These are phyloP conservation scores for Rhea pennata DNA, from an alignment of 2,113 vertebrate species.

Conservation along the genomic window DNA sequence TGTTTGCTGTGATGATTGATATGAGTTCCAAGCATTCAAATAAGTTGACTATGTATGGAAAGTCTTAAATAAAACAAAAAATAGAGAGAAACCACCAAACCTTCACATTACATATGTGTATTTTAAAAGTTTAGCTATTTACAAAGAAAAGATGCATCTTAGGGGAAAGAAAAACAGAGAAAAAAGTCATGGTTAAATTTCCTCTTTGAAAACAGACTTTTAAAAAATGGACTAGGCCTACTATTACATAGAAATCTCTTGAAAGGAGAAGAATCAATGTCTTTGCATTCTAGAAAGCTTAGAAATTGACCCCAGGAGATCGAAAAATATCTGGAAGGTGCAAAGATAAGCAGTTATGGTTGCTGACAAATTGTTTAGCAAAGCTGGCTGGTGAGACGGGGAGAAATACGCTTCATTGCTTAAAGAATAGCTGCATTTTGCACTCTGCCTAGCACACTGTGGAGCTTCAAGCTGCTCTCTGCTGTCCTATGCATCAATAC, in stretches of 20 bases:
- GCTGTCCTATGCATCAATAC: not conserved
- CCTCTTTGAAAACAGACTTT: not conserved
- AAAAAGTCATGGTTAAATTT: not conserved
- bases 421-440: not conserved
- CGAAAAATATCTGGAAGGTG: not conserved
- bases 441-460: not conserved
- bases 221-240: not conserved
- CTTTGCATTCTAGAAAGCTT: not conserved
- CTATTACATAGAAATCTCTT: not conserved
- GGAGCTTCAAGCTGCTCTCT: not conserved
- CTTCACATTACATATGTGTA: not conserved
- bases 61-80: not conserved
- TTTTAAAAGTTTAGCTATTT: not conserved
- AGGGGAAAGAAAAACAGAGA: not conserved
- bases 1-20: not conserved
- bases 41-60: not conserved
- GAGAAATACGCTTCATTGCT: fast-evolving
- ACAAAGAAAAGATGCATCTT: not conserved
- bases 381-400: not conserved
- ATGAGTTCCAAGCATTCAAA: not conserved
- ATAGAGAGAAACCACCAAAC: not conserved
- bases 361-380: not conserved
- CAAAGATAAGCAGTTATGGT: not conserved
- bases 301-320: not conserved
- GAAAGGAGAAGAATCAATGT: not conserved